phyloP scores from a whole-genome alignment of 2,113 vertebrate genomes.

The Genyomyrus donnyi region DNA sequence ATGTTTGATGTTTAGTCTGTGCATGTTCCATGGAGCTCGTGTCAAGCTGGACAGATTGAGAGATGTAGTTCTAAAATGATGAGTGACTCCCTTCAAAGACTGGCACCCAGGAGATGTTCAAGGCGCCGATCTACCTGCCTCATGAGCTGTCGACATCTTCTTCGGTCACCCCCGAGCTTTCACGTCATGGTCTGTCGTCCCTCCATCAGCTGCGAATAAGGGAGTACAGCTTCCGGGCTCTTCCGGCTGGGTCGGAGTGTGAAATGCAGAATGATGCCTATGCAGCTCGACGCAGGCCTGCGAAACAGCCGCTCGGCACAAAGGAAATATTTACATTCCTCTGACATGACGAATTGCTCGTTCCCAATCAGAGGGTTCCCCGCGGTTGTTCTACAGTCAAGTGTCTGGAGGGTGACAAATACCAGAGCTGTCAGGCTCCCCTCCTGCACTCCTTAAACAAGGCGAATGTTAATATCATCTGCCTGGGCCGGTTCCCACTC shows the following conservation, averaged over 20 bases:
- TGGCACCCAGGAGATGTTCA: not conserved
- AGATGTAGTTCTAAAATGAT: not conserved
- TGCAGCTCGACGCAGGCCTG: not conserved
- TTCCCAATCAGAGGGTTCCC: slow-evolving; percentile 43
- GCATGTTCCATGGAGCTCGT: not conserved
- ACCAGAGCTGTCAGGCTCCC: slow-evolving; percentile 45
- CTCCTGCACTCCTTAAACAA: slow-evolving; percentile 21
- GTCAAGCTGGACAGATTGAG: not conserved
- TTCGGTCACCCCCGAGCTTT: not conserved
- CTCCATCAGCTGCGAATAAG: not conserved
- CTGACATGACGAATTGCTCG: slow-evolving; percentile 46
- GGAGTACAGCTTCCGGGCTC: not conserved
- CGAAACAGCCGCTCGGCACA: not conserved
- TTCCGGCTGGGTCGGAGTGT: not conserved
- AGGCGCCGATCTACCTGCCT: not conserved
- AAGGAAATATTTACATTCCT: slow-evolving; percentile 45
- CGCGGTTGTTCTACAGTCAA: slow-evolving; percentile 31
- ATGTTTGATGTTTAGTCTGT: not conserved
- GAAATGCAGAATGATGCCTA: not conserved
- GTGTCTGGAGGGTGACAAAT: slow-evolving; percentile 47
- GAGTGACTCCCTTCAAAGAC: not conserved
- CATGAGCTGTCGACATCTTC: not conserved
- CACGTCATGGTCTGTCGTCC: not conserved
- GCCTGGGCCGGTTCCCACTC: not conserved
- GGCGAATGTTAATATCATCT: not conserved